Evolutionary conservation across 2,888 invertebrate species (phyloP).

Genomic region (Pachliopta kotzebuea): DNA sequence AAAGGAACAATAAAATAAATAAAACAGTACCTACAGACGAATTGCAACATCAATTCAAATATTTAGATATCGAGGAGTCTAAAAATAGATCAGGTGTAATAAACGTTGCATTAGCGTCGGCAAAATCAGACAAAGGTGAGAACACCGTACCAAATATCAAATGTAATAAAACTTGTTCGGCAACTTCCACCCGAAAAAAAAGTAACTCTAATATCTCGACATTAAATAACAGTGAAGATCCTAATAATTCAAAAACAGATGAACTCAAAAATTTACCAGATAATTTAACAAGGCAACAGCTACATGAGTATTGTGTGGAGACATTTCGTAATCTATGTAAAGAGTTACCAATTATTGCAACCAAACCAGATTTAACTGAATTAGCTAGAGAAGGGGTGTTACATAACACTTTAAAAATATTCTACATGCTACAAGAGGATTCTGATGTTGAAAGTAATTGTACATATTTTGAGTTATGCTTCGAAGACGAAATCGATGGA

Average conservation of each 20-base stretch:
- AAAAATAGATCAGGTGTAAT: slow-evolving; percentile 10
- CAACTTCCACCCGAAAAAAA: not conserved
- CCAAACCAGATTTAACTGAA: slow-evolving; percentile 19
- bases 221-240: not conserved
- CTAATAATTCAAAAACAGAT: slow-evolving; percentile 6
- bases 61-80: not conserved
- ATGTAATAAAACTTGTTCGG: not conserved
- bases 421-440: slow-evolving; percentile 19
- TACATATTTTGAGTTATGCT: slow-evolving; percentile 19
- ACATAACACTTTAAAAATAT: slow-evolving; percentile 23
- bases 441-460: slow-evolving; percentile 16
- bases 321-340: slow-evolving; percentile 24
- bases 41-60: not conserved
- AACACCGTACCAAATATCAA: not conserved
- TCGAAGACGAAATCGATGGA: slow-evolving; percentile 42
- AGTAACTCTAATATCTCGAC: not conserved
- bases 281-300: slow-evolving; percentile 12
- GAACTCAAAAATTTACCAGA: slow-evolving; percentile 3
- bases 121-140: not conserved
- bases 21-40: too few species aligned
- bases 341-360: slow-evolving; percentile 25
- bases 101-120: slow-evolving; percentile 21
- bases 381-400: slow-evolving; percentile 23
- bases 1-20: not conserved
- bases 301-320: slow-evolving; percentile 20